phyloP scores from a whole-genome alignment of 2,797 vertebrate species.

The Danionella dracula region DNA sequence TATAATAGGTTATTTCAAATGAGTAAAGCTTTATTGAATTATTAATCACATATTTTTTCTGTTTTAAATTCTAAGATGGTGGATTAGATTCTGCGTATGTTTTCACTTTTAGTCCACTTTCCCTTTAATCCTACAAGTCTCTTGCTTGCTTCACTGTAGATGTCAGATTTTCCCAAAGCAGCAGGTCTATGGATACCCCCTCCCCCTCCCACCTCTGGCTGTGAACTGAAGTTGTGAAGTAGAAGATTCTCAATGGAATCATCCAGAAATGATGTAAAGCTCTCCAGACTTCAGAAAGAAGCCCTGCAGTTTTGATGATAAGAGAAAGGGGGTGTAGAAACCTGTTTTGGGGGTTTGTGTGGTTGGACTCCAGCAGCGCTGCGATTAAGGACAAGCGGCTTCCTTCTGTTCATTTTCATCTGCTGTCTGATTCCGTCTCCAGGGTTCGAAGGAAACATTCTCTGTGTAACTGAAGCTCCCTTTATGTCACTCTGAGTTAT shows the following conservation, averaged over 20 bases:
- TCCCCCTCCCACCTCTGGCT: background rate
- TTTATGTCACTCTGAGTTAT: constrained; percentile 46
- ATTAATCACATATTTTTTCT: too few species aligned
- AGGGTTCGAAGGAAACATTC: constrained; percentile 34
- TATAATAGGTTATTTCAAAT: too few species aligned
- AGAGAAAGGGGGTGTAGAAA: constrained; percentile 52
- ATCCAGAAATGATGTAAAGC: background rate
- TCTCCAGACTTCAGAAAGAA: constrained; percentile 55
- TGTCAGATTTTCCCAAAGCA: background rate
- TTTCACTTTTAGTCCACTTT: too few species aligned
- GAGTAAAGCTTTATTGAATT: too few species aligned
- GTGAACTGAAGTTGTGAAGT: background rate
- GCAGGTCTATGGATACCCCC: background rate
- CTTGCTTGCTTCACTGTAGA: background rate
- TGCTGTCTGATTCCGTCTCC: constrained; percentile 40
- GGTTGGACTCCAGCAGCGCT: constrained; percentile 44
- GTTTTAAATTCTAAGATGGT: too few species aligned
- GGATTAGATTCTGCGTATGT: too few species aligned
- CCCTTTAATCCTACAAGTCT: background rate
- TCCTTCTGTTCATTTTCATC: constrained; percentile 46
- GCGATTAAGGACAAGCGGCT: constrained; percentile 51
- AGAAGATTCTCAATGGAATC: background rate
- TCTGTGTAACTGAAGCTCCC: constrained; percentile 36
- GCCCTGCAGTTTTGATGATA: constrained; percentile 59
- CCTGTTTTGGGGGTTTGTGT: constrained; percentile 47